Conservation (phyloP, 2,113 vertebrate species). For the Candoia aspera region DNA sequence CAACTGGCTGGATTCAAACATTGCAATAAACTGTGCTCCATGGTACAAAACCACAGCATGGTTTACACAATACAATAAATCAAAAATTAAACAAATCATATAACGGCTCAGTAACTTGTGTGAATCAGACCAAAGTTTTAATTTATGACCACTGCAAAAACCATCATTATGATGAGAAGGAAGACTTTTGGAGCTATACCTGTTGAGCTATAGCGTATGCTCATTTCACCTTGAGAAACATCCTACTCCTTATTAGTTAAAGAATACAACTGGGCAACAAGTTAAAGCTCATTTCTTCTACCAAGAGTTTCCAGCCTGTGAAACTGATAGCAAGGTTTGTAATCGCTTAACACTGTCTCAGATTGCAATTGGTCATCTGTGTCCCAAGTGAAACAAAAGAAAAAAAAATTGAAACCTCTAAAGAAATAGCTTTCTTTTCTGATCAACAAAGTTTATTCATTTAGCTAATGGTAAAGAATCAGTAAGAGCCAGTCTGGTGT, state of each 20-base stretch:
- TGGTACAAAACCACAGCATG: not conserved
- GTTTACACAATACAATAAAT: not conserved
- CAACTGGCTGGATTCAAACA: not conserved
- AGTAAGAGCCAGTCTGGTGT: too few species aligned
- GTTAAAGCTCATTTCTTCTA: not conserved
- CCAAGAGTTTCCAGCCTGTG: not conserved
- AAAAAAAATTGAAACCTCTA: not conserved
- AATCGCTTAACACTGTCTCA: not conserved
- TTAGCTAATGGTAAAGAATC: not conserved
- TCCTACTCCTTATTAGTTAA: not conserved
- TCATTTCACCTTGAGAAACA: not conserved
- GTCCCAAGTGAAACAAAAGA: not conserved
- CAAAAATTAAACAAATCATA: not conserved
- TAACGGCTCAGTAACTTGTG: not conserved
- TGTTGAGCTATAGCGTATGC: not conserved
- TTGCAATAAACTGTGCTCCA: not conserved
- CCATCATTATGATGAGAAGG: not conserved
- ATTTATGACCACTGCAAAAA: slow-evolving; percentile 50
- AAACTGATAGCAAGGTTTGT: not conserved
- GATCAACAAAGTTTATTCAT: not conserved
- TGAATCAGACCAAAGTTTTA: not conserved
- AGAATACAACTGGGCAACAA: not conserved
- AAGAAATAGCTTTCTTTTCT: not conserved
- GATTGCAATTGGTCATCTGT: not conserved
- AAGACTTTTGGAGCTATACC: not conserved